Evolutionary conservation across 2,113 vertebrate genomes (phyloP).

Genomic region (Notechis scutatus): DNA sequence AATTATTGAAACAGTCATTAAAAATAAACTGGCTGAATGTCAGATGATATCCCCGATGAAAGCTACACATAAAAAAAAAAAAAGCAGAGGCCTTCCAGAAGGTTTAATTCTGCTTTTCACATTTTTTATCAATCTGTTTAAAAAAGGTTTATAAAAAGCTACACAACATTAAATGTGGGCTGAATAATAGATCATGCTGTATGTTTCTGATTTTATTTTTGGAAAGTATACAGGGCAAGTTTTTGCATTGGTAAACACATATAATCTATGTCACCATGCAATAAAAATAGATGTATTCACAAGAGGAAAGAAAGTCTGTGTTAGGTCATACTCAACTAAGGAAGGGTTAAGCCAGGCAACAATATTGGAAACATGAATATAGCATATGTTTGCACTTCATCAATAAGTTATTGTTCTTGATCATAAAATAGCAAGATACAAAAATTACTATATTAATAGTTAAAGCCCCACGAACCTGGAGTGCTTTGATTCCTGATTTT

Average conservation of each 20-base stretch:
- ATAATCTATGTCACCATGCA: neutral
- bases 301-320: neutral
- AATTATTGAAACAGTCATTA: neutral
- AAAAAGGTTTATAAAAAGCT: neutral
- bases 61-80: neutral
- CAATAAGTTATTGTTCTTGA: neutral
- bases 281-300: neutral
- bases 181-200: neutral
- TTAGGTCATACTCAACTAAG: no score
- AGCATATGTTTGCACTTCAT: neutral
- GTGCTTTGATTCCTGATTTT: neutral
- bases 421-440: neutral
- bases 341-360: neutral
- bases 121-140: neutral
- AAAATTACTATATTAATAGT: neutral
- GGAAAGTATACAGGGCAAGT: neutral
- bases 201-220: neutral
- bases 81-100: neutral
- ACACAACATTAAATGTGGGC: neutral
- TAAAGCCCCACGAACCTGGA: neutral
- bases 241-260: neutral
- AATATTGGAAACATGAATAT: neutral
- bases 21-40: neutral
- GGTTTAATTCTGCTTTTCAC: neutral
- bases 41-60: neutral